Evolutionary conservation across 1,140 invertebrate genomes (phyloP).

Genomic region (Drosophila pruinosa): DNA sequence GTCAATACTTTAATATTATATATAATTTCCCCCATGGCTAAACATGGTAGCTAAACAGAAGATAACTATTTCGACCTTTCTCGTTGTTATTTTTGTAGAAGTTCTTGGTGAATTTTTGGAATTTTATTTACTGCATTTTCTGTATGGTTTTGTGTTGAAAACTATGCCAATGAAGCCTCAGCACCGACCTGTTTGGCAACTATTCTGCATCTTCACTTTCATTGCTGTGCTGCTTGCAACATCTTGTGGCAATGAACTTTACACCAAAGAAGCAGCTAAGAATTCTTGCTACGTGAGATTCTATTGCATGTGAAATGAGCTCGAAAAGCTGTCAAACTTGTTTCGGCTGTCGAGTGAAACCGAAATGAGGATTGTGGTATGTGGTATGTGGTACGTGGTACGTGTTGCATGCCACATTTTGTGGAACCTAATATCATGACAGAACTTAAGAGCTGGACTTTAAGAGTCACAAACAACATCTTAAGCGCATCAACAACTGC

Average conservation of each 20-base stretch:
- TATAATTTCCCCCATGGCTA: slow-evolving; percentile 1
- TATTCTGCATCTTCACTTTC: slow-evolving; percentile 72
- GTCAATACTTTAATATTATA: slow-evolving; percentile 41
- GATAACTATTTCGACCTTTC: background rate
- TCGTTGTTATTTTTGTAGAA: background rate
- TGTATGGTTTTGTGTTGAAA: background rate
- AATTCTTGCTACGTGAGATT: slow-evolving; percentile 44
- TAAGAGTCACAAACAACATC: slow-evolving; percentile 29
- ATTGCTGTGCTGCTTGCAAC: slow-evolving; percentile 11
- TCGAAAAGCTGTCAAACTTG: slow-evolving; percentile 69
- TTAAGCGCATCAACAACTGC: slow-evolving; percentile 14
- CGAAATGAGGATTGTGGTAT: slow-evolving; percentile 60
- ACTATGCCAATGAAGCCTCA: slow-evolving; percentile 26
- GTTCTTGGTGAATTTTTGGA: background rate
- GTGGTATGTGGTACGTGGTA: too few relatives aligned
- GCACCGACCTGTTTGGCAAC: slow-evolving; percentile 48
- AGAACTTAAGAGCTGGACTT: slow-evolving; percentile 42
- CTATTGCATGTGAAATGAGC: slow-evolving; percentile 32
- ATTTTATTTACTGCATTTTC: background rate
- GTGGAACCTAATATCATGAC: slow-evolving; percentile 39
- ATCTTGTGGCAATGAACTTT: slow-evolving; percentile 66
- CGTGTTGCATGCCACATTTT: slow-evolving; percentile 64
- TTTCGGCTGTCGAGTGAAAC: slow-evolving; percentile 64
- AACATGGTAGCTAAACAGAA: background rate
- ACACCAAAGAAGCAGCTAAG: slow-evolving; percentile 7